Base-by-base conservation (phyloP, 2,888 invertebrate genomes). In the Plagiodera versicolora region DNA sequence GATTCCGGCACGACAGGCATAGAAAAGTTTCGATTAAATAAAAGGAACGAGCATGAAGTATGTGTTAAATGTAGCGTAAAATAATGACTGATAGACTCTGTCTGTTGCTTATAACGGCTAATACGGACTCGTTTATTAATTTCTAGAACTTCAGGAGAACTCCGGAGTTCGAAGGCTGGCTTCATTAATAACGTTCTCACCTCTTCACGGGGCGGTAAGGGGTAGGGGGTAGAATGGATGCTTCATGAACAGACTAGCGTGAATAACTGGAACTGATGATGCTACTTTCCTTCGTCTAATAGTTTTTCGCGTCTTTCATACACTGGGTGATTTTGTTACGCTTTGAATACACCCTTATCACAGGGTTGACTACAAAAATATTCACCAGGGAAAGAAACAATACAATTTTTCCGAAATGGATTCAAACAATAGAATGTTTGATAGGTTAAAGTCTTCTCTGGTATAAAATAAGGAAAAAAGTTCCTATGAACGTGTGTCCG, bases 51-150 rank as follows among this genome's bases (percentile, higher is more conserved):
- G 77, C 79, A 76, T 79, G 80, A 81, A 81, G 80, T 81, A 81
- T 81, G 80, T 75, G 80, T 76, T 79, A 78, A 81, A 81, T 81
- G 81, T 81, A 78, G 78, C 77, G 79, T 80, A 80, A 81, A 81
- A 81, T 81, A 81, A 81, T 81, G 81, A 81, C 81, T 80, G 80
- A 81, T 81, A 80, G 81, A 80, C 75, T 75, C 80, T 80, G 80
- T 80, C 80, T 80, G 79, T 79, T 80, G 78, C 79, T 79, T 77
- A 79, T 79, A 80, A 79, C 80, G 78, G 80, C 80, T 81, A 81
- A 80, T 81, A 80, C 74, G 76, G 76, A 77, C 77, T 77, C 80
- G 79, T 80, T 80, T 80, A 81, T 81, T 81, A 81, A 80, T 81
- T 81, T 79, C 75, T 53, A 14, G 39, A 39, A 39, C 4, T 39